Base-by-base conservation (phyloP, 92 coral and sea anemone species). In the Chrysogorgia sp. region DNA sequence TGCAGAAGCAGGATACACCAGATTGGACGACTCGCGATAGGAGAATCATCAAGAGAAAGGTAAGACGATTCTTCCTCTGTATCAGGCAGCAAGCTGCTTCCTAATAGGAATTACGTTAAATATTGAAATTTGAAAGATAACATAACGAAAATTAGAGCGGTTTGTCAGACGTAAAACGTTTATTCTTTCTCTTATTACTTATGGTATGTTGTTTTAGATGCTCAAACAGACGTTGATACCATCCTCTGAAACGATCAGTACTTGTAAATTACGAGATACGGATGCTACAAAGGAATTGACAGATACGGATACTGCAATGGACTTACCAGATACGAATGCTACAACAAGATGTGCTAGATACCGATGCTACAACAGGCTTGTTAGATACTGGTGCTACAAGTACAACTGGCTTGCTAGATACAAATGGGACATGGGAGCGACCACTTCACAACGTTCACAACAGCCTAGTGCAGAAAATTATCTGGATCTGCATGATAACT, bases 1-100 rank as follows among this genome's bases (percentile, higher is more conserved):
- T 59, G 14, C 3, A 59, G n/a, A 25, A 1, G 65, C 34, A 9
- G 19, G 23, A 43, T 25, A 76, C 9, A 30, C 70, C 15, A 58
- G 76, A 62, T 34, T 35, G 58, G 47, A 31, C 82, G 40, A 0
- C 40, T 41, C 80, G 74, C 7, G 74, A 81, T n/a, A 63, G 45
- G 57, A 71, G 81, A 58, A 81, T 13, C 71, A 67, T 71, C 43
- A 81, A 58, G 61, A 20, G 56, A 37, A 2, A 71, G 24, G 40
- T 71, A n/a, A 7, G 49, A 1, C 56, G 33, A 30, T 6, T 71
- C 26, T 20, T 25, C 69, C 22, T 0, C 56, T 71, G 70, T 48
- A 41, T n/a, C n/a, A n/a, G n/a, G n/a, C n/a, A n/a, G n/a, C n/a
- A n/a, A n/a, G n/a, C n/a, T n/a, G n/a, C n/a, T n/a, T n/a, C n/a